Conservation (phyloP, 92 coral and sea anemone species). For the Bergia sp. region DNA sequence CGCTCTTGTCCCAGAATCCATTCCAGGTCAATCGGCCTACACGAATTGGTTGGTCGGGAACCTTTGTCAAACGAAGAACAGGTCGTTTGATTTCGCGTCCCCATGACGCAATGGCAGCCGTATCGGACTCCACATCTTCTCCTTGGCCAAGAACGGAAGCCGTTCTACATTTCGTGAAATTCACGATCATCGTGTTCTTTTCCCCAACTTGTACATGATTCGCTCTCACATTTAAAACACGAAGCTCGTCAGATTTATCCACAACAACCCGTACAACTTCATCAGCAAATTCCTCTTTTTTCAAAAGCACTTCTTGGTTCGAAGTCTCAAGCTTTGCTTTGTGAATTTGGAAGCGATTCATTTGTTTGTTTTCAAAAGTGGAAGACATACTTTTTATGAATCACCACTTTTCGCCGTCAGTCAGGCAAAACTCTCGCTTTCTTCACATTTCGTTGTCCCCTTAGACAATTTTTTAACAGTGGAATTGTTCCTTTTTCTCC, state of each 20-base stretch:
- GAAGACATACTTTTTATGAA: background rate
- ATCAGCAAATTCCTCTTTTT: background rate
- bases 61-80: slow-evolving; percentile 1
- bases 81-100: background rate
- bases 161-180: background rate
- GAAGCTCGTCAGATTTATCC: background rate
- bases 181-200: background rate
- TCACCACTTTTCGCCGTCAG: background rate
- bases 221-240: background rate
- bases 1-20: background rate
- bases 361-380: background rate
- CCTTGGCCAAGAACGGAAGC: background rate
- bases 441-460: background rate
- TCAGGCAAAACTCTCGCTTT: background rate
- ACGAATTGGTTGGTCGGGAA: slow-evolving; percentile 23
- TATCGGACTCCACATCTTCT: background rate
- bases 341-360: background rate
- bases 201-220: slow-evolving; percentile 6
- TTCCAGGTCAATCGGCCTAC: background rate
- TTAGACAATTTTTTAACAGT: background rate
- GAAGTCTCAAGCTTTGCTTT: background rate
- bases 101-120: background rate
- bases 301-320: background rate
- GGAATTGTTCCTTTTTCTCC: background rate
- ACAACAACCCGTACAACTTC: background rate